Conservation (phyloP, 2,888 invertebrate genomes). For the Synergus umbraculus region DNA sequence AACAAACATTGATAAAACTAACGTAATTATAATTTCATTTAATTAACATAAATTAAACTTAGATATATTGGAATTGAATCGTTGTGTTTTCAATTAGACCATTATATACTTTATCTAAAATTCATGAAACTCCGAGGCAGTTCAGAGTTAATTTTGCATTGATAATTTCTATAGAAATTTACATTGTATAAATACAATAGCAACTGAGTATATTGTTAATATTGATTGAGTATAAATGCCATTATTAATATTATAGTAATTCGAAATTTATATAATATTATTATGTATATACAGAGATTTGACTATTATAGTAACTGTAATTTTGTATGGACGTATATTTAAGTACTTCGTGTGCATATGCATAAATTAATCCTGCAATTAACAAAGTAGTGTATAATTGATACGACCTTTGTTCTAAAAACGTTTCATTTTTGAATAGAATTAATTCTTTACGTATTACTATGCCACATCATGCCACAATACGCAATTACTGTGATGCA, state of each 20-base stretch:
- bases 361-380: not conserved
- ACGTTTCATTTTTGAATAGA: not conserved
- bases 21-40: not conserved
- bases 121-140: slow-evolving; percentile 17
- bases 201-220: not conserved
- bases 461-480: too few species aligned
- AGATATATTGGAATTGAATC: not conserved
- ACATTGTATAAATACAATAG: not conserved
- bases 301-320: not conserved
- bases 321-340: too few species aligned
- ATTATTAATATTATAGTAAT: not conserved
- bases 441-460: not conserved
- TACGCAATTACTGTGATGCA: not conserved
- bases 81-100: not conserved
- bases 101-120: slow-evolving; percentile 12
- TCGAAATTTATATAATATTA: not conserved
- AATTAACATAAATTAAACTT: not conserved
- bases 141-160: slow-evolving; percentile 27
- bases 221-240: not conserved
- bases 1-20: too few species aligned
- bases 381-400: not conserved
- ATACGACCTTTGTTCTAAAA: not conserved
- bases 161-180: not conserved
- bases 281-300: not conserved
- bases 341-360: not conserved